These are phyloP conservation scores for Phrynocephalus forsythii DNA, from an alignment of 2,797 vertebrate species.

Conservation along the genomic window DNA sequence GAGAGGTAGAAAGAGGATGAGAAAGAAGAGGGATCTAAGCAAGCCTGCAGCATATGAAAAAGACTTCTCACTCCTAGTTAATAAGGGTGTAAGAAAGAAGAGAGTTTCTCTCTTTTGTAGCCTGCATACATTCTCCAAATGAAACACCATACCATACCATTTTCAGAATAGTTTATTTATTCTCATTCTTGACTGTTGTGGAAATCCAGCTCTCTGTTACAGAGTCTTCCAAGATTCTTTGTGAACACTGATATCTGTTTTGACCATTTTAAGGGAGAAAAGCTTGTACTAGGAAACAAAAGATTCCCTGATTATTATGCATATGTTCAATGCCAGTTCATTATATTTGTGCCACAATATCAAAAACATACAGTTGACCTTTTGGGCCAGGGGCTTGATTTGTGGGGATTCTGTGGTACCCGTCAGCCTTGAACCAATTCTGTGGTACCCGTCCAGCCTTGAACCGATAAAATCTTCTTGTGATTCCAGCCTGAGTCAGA, in stretches of 20 bases:
- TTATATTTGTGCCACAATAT: background rate
- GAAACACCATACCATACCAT: no score
- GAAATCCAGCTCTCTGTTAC: background rate
- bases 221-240: background rate
- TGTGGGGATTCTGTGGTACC: background rate
- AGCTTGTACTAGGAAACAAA: background rate
- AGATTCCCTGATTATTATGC: no score
- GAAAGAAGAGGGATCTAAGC: background rate
- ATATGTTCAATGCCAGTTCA: background rate
- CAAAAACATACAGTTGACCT: no score
- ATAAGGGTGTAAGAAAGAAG: no score
- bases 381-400: background rate
- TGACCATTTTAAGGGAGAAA: background rate
- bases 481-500: conserved; percentile 55
- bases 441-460: conserved; percentile 5
- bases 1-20: background rate
- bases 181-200: background rate
- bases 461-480: conserved; percentile 39
- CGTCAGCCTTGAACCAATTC: conserved; percentile 33
- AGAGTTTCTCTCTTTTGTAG: background rate
- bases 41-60: background rate
- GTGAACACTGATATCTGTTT: background rate
- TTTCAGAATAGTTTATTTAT: no score
- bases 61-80: no score
- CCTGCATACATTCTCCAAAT: background rate